Evolutionary conservation across 2,888 invertebrate genomes (phyloP).

Genomic region (Saturnia pavonia): DNA sequence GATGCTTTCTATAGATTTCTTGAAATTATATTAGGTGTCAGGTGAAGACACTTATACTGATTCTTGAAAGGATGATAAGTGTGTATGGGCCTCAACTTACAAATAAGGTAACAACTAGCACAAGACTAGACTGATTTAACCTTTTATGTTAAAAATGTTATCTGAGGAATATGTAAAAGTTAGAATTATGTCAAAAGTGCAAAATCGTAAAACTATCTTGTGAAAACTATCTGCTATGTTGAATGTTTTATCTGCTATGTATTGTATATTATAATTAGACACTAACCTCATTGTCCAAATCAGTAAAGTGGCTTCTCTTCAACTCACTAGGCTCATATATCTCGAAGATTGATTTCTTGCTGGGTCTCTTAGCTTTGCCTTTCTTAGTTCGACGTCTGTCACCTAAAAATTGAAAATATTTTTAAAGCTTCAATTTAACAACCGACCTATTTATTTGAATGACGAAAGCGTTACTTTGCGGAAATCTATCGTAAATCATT

Average conservation of each 20-base stretch:
- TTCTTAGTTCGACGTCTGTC: conserved; percentile 87
- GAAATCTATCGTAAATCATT: too few species aligned
- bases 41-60: too few species aligned
- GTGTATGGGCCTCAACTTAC: too few species aligned
- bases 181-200: background rate
- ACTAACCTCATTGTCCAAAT: conserved; percentile 90
- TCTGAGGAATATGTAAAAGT: too few species aligned
- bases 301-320: conserved; percentile 97
- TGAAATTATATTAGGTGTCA: too few species aligned
- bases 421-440: background rate
- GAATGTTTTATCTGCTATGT: background rate
- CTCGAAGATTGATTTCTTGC: conserved; percentile 94
- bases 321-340: conserved; percentile 98
- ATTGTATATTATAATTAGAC: conserved; percentile 7
- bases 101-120: background rate
- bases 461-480: too few species aligned
- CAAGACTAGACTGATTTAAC: too few species aligned
- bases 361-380: conserved; percentile 87
- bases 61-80: too few species aligned
- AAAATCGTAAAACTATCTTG: background rate
- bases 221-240: too few species aligned
- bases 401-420: conserved; percentile 41
- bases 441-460: too few species aligned
- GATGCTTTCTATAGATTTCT: too few species aligned
- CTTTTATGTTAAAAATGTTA: too few species aligned